Base-by-base conservation (phyloP, 2,797 vertebrate genomes). In the Hemibagrus guttatus region DNA sequence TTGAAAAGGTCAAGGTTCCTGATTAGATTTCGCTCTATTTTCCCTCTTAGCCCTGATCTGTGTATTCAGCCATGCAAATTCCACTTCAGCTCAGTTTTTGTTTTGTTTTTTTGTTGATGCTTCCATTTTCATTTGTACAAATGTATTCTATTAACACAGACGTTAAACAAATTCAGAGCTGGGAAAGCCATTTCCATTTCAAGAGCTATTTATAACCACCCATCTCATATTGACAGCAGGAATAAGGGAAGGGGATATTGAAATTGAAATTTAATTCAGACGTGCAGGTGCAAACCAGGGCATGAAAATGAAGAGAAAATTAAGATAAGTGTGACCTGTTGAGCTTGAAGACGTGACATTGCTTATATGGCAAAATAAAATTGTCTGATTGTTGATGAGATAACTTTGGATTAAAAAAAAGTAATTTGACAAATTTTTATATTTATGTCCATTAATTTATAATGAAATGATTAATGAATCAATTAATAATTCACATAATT, bases 1-100 rank as follows among this genome's bases (percentile, higher is more conserved):
- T 86, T 81, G 72, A 88, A 90, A 90, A 89, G 87, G 86, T 88
- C 83, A 88, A 66, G 82, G 71, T 81, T 61, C 84, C 87, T 78
- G 52, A 89, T 87, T 86, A 82, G 68, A 78, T 64, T 66, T 26
- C 26, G 46, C 19, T 80, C 52, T 84, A 58, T 87, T 82, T 85
- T 86, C 31, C 28, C 76, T 52, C 68, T 46, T 12, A 8, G 68
- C 26, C 49, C 49, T 76, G 26, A 86, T 89, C 78, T 88, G 80
- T 85, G 84, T 31, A 69, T 69, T 78, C 46, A 66, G 72, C 49
- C 12, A 6, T 61, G 52, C 63, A 23, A 76, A 68, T 89, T 87
- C 19, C 63, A 31, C 75, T 78, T 59, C 59, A 54, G 23, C 56
- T 8, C 16, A 58, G 42, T 21, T 19, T 82, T 71, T 72, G 35